Conservation (phyloP, 2,113 vertebrate species). For the Origma solitaria region DNA sequence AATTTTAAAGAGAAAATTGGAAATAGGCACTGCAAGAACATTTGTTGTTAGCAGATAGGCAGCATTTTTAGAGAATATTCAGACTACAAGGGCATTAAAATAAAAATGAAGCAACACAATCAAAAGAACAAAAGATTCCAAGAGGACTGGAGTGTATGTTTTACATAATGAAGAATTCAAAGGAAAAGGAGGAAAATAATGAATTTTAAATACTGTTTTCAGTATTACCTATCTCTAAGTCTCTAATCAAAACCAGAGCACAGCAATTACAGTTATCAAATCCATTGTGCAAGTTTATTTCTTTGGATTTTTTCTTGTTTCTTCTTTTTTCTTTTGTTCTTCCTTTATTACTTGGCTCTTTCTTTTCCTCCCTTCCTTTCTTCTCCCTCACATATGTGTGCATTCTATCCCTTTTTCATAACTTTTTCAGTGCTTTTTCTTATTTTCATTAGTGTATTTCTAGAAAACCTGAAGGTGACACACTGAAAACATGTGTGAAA, state of each 20-base stretch:
- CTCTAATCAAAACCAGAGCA: background rate
- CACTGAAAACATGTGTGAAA: background rate
- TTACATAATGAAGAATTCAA: conserved; percentile 7
- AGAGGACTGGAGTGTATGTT: background rate
- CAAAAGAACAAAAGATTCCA: conserved; percentile 33
- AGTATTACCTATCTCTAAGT: background rate
- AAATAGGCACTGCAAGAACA: background rate
- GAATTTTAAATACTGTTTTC: background rate
- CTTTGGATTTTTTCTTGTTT: background rate
- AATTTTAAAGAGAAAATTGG: background rate
- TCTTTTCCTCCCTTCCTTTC: background rate
- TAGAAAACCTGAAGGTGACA: background rate
- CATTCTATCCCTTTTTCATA: background rate
- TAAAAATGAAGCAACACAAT: conserved; percentile 5
- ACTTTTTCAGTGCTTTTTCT: background rate
- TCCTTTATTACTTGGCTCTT: background rate
- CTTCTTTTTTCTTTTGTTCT: background rate
- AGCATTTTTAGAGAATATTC: background rate
- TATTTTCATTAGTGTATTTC: background rate
- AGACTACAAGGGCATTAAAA: conserved; percentile 4
- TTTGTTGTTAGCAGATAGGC: background rate
- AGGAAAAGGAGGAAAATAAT: background rate
- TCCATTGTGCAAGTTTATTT: background rate
- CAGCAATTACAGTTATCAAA: background rate
- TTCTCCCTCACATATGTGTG: fast-evolving